These are phyloP conservation scores for Cotesia chilonis DNA, from an alignment of 1,140 invertebrate genomes.

Conservation along the genomic window DNA sequence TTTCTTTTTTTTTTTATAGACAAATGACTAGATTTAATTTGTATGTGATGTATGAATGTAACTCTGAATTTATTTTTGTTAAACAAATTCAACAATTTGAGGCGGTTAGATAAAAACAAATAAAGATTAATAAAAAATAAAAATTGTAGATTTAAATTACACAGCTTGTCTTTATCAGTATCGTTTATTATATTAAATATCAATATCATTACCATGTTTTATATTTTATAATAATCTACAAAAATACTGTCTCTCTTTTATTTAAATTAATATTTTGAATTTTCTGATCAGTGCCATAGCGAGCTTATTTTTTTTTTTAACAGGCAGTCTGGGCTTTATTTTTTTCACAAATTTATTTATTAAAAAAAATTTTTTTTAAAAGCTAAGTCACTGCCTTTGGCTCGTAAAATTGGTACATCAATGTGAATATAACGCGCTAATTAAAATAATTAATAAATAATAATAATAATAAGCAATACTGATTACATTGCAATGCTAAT, in stretches of 20 bases:
- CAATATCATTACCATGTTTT: background rate
- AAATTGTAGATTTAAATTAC: constrained; percentile 3
- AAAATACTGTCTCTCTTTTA: constrained; percentile 7
- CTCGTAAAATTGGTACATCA: constrained; percentile 9
- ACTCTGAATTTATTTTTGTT: too few species aligned
- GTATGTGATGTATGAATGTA: background rate
- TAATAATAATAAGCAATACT: background rate
- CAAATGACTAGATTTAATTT: constrained; percentile 12
- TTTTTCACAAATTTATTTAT: constrained; percentile 4
- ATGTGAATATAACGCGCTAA: constrained; percentile 3
- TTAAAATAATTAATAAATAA: background rate
- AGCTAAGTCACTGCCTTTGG: constrained; percentile 49
- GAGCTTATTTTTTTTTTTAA: constrained; percentile 24
- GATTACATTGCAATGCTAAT: constrained; percentile 29
- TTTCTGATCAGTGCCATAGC: constrained; percentile 31
- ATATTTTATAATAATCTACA: background rate
- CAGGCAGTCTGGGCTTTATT: background rate
- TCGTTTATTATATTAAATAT: background rate
- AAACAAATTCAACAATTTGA: background rate
- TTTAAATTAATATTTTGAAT: too few species aligned
- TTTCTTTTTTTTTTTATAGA: background rate
- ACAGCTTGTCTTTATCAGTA: constrained; percentile 4
- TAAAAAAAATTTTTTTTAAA: constrained; percentile 27
- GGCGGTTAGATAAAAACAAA: constrained; percentile 9
- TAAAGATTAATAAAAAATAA: constrained; percentile 1